A percentile compares a stretch with the other conserved stretches of the same genome.
Evolutionary conservation across 2,888 invertebrate species (phyloP).

Genomic region (Macrosiphum euphorbiae): DNA sequence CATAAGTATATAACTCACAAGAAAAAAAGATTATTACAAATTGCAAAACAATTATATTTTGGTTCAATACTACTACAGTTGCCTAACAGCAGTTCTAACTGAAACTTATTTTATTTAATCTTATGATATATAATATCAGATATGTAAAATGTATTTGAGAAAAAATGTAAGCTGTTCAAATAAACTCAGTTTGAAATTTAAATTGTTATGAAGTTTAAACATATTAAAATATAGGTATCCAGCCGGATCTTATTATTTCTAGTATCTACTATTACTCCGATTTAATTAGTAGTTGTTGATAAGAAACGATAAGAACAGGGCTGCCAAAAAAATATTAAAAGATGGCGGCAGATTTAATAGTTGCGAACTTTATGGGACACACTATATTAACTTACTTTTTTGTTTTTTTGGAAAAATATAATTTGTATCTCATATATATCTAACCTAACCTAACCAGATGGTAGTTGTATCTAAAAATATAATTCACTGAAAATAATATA

Average conservation of each 20-base stretch:
- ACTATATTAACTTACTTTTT: background rate
- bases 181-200: background rate
- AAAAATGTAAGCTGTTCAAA: background rate
- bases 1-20: background rate
- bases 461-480: background rate
- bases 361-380: too few species aligned
- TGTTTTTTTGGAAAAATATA: background rate
- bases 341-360: too few species aligned
- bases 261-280: too few species aligned
- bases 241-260: too few species aligned
- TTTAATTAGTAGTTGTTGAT: too few species aligned
- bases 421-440: background rate
- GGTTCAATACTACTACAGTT: background rate
- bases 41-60: background rate
- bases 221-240: background rate
- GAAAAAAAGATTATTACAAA: background rate
- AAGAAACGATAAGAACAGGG: too few species aligned
- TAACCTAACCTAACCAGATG: too few species aligned
- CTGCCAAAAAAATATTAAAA: too few species aligned
- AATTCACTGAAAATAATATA: too few species aligned
- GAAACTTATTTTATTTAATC: background rate
- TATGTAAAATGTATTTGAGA: background rate
- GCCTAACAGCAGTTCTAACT: background rate
- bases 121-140: background rate
- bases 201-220: background rate